phyloP scores from a whole-genome alignment of 2,888 invertebrate genomes.

The Blastobasis adustella region DNA sequence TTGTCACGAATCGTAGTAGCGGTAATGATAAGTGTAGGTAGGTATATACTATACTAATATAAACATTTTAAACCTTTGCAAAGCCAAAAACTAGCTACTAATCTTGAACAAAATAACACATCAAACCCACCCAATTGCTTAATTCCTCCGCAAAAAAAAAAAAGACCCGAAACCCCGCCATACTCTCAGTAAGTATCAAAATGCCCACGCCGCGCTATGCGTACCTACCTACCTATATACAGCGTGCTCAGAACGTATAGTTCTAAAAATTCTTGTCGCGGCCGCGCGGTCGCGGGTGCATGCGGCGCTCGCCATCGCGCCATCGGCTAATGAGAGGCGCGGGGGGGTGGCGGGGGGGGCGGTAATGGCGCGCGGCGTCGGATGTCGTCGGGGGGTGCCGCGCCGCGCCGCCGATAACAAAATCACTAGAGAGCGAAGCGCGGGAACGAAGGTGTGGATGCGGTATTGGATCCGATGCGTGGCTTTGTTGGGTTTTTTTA shows the following conservation, averaged over 20 bases:
- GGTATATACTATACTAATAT: too few species aligned
- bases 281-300: constrained; percentile 42
- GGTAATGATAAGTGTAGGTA: too few species aligned
- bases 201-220: not conserved
- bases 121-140: too few species aligned
- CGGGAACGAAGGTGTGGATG: constrained; percentile 25
- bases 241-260: constrained; percentile 10
- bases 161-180: too few species aligned
- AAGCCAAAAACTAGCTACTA: too few species aligned
- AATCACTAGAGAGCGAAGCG: constrained; percentile 63
- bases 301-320: constrained; percentile 39
- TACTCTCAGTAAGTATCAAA: too few species aligned
- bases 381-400: constrained; percentile 66
- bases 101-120: too few species aligned
- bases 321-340: constrained; percentile 53
- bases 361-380: constrained; percentile 66
- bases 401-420: constrained; percentile 65
- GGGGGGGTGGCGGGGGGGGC: constrained; percentile 30
- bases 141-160: too few species aligned
- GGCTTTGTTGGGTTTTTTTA: too few species aligned
- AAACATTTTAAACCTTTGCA: too few species aligned
- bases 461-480: constrained; percentile 19
- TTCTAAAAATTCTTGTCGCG: constrained; percentile 57
- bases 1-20: too few species aligned
- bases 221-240: constrained; percentile 12